Base-by-base conservation (phyloP, 2,113 vertebrate genomes). In the Formicarius rufipectus region DNA sequence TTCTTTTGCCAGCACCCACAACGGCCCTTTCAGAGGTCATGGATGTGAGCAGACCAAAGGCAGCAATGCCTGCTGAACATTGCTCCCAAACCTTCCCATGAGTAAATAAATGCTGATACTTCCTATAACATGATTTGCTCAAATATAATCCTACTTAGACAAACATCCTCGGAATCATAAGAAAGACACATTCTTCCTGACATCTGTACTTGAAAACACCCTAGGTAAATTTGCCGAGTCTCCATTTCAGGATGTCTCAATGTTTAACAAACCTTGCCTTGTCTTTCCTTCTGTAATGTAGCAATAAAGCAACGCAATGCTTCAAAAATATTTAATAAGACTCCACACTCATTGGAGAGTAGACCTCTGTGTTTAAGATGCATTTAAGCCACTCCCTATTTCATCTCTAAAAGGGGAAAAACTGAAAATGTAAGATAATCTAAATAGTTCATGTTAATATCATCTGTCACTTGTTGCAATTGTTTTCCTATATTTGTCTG, bases 311-410 rank as follows among this genome's bases (percentile, higher is more conserved):
- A 75, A 78, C 12, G 12, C 23, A 92, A 45, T 4, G 1, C 35
- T 76, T 89, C 40, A 85, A 69, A 82, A 24, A 44, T 15, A 13
- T 30, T 4, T 81, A 82, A 64, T 72, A 84, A 66, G 42, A 64
- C 4, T 58, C n/a, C 47, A 40, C 10, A 21, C 6, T 66, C 63
- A 50, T 13, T 0, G 0, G 30, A 77, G 6, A 63, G 3, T 10
- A 73, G 35, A 72, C 56, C 22, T 81, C 58, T 44, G 3, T 3
- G 4, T 27, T n/a, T 12, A 79, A 58, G 28, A 44, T 30, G 31
- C 9, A 67, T 33, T 89, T 87, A 84, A 89, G 16, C 2, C 40
- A 12, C 31, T 7, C 4, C 35, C 17, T 47, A 31, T 23, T 84
- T 66, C 40, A 42, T 53, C 49, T 40, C 27, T 53, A 55, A 80